These are phyloP conservation scores for Carcina quercana DNA, from an alignment of 2,888 invertebrate genomes.

Conservation along the genomic window DNA sequence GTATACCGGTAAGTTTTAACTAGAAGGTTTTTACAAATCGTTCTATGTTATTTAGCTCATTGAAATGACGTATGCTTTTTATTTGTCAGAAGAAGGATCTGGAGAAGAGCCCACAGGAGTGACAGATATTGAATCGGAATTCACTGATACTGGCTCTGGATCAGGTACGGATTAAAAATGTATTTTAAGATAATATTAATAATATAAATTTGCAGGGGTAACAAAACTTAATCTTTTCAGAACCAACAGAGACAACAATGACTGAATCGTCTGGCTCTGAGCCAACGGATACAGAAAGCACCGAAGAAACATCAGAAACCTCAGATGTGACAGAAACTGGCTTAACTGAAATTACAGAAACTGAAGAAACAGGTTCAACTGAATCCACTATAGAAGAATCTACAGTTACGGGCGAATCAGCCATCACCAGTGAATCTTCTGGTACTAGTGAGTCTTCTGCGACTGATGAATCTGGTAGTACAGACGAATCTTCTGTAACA, in stretches of 20 bases:
- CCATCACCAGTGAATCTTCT: conserved; percentile 1
- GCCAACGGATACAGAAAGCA: conserved; percentile 2
- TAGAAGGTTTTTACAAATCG: background rate
- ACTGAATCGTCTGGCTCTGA: conserved; percentile 10
- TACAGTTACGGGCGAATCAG: conserved; percentile 1
- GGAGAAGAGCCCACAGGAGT: conserved; percentile 12
- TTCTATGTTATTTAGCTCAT: too few relatives aligned
- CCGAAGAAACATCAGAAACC: conserved; percentile 8
- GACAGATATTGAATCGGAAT: conserved; percentile 25
- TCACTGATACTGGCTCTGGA: conserved; percentile 26
- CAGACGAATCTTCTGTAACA: conserved; percentile 3
- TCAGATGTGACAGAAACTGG: conserved; percentile 8
- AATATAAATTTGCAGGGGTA: too few relatives aligned
- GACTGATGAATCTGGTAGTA: conserved; percentile 14
- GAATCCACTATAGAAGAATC: background rate
- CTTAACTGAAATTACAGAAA: conserved; percentile 4
- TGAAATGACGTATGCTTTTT: conserved; percentile 1
- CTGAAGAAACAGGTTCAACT: conserved; percentile 9
- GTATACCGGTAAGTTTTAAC: conserved; percentile 17
- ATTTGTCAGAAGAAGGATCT: conserved; percentile 11
- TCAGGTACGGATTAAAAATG: conserved; percentile 19
- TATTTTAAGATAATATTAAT: background rate
- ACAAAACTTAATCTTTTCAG: conserved; percentile 7
- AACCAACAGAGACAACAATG: conserved; percentile 5
- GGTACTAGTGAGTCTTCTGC: conserved; percentile 2